Evolutionary conservation across 2,888 invertebrate species (phyloP).

Genomic region (Drosophila incognita): DNA sequence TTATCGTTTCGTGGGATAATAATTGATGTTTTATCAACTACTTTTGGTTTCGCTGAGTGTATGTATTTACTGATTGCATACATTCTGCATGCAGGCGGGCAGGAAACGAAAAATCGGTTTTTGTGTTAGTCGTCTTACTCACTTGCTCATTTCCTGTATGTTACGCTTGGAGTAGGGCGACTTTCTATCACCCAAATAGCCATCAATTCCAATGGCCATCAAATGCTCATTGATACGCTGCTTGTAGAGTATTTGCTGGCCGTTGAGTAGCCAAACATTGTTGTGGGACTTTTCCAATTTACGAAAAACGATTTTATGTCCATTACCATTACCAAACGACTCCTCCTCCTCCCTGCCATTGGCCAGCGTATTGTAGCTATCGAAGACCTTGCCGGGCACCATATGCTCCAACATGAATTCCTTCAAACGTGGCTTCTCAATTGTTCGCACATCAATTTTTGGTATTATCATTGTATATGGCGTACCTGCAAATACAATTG

Average conservation of each 20-base stretch:
- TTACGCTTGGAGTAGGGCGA: conserved; percentile 85
- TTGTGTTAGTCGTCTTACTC: conserved; percentile 39
- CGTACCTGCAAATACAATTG: conserved; percentile 85
- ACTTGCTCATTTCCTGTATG: conserved; percentile 85
- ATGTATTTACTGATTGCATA: conserved; percentile 25
- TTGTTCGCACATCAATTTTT: conserved; percentile 85
- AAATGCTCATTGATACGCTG: conserved; percentile 84
- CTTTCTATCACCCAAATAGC: conserved; percentile 85
- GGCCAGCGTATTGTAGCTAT: conserved; percentile 79
- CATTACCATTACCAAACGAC: conserved; percentile 85
- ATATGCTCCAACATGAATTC: conserved; percentile 87
- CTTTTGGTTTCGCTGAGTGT: conserved; percentile 35
- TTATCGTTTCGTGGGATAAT: accelerated
- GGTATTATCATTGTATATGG: conserved; percentile 88
- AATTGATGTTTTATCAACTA: not conserved
- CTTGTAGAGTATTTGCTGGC: conserved; percentile 84
- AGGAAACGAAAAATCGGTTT: not conserved
- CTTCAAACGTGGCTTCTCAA: conserved; percentile 86
- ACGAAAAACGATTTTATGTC: conserved; percentile 85
- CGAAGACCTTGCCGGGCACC: conserved; percentile 86
- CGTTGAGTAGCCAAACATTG: conserved; percentile 84
- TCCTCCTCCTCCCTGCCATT: conserved; percentile 85
- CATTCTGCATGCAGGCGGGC: conserved; percentile 6
- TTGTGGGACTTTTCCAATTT: conserved; percentile 84
- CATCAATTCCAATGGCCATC: conserved; percentile 84